phyloP scores from a whole-genome alignment of 1,140 invertebrate genomes.

The Bombus affinis region DNA sequence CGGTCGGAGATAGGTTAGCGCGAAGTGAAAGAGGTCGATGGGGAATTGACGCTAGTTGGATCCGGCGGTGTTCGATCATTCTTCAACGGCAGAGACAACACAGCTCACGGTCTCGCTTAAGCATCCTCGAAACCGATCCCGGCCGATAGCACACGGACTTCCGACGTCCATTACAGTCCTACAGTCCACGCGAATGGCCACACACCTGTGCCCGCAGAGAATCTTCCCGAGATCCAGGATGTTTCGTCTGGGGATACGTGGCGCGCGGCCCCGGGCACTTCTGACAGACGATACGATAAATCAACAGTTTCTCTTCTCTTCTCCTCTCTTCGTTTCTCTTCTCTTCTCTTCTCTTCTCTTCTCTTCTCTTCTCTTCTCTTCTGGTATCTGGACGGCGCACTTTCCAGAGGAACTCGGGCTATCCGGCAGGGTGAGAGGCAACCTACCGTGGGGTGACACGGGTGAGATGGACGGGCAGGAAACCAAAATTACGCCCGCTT shows the following conservation, averaged over 20 bases:
- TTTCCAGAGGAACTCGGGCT: constrained; percentile 46
- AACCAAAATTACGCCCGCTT: constrained; percentile 72
- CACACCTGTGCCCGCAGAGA: constrained; percentile 44
- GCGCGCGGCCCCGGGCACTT: constrained; percentile 44
- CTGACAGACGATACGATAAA: constrained; percentile 67
- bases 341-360: constrained; percentile 45
- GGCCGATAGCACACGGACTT: constrained; percentile 54
- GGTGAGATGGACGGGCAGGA: constrained; percentile 63
- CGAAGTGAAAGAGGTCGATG: neutral
- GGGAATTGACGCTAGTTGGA: constrained; percentile 23
- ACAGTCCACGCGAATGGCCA: constrained; percentile 34
- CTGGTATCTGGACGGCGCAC: constrained; percentile 31
- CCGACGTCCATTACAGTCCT: constrained; percentile 58
- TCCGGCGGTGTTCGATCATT: constrained; percentile 18
- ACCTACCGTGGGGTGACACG: constrained; percentile 43
- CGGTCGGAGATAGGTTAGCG: neutral
- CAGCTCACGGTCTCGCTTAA: neutral
- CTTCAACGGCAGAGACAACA: neutral
- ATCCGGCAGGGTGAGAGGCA: constrained; percentile 28
- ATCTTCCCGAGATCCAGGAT: constrained; percentile 43
- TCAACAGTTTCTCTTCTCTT: constrained; percentile 61
- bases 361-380: constrained; percentile 26
- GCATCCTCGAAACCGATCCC: constrained; percentile 32
- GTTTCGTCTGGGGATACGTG: constrained; percentile 48
- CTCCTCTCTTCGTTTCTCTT: constrained; percentile 27